Evolutionary conservation across 2,797 vertebrate species (phyloP).

Genomic region (Dicrostonyx torquatus): DNA sequence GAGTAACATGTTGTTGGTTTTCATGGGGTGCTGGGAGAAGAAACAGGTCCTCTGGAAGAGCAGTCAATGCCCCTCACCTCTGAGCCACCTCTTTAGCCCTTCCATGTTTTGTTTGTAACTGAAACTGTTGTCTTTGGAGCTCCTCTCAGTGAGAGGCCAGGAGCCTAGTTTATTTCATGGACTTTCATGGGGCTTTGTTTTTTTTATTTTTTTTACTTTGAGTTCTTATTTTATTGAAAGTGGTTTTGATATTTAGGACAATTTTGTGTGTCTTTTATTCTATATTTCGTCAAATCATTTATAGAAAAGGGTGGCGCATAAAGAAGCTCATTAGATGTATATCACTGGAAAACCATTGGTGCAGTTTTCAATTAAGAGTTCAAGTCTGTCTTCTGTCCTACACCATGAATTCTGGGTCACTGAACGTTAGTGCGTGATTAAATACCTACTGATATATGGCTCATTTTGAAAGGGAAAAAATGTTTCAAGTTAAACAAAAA

Average conservation of each 20-base stretch:
- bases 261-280: background rate
- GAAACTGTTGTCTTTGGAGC: background rate
- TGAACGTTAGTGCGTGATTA: conserved; percentile 10
- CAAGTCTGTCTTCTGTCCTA: background rate
- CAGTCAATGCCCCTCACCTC: background rate
- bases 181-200: background rate
- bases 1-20: background rate
- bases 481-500: conserved; percentile 35
- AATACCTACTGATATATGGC: background rate
- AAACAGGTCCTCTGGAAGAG: background rate
- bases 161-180: background rate
- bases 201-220: background rate
- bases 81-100: background rate
- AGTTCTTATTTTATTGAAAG: background rate
- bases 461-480: conserved; percentile 31
- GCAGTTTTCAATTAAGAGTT: background rate
- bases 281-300: background rate
- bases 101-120: background rate
- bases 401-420: background rate
- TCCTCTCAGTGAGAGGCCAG: background rate
- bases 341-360: background rate
- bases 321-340: background rate
- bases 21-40: background rate
- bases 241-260: background rate
- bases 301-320: background rate